Evolutionary conservation across 1,140 invertebrate species (phyloP).

Genomic region (Nilaparvata lugens): DNA sequence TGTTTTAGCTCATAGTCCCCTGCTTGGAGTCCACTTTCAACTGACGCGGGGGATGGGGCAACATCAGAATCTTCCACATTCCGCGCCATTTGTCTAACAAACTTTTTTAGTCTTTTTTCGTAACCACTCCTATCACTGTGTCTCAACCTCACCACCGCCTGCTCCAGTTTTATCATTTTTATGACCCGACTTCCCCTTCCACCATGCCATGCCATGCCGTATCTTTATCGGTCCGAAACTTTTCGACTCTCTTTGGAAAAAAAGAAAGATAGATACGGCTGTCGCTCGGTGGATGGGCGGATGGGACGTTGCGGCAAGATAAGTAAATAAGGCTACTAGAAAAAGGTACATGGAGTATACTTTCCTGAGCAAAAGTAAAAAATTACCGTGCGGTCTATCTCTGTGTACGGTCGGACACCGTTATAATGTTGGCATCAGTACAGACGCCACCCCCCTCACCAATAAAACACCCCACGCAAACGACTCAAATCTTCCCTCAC

Average conservation of each 20-base stretch:
- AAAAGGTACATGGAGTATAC: background rate
- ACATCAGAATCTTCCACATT: conserved; percentile 15
- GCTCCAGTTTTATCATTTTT: conserved; percentile 21
- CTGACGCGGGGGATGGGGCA: background rate
- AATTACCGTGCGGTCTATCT: too few relatives aligned
- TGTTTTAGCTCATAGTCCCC: background rate
- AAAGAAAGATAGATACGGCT: background rate
- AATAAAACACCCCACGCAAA: too few relatives aligned
- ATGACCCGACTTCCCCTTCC: conserved; percentile 18
- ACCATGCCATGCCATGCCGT: conserved; percentile 8
- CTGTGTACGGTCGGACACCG: too few relatives aligned
- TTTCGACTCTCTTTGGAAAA: conserved; percentile 10
- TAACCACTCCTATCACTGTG: background rate
- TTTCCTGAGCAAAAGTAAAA: too few relatives aligned
- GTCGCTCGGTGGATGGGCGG: background rate
- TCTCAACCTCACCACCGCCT: background rate
- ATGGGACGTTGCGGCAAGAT: conserved; percentile 1
- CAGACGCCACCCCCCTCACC: too few relatives aligned
- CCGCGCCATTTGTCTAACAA: conserved; percentile 22
- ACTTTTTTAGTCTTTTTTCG: conserved; percentile 15
- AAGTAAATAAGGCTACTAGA: conserved; percentile 15
- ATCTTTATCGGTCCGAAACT: conserved; percentile 15
- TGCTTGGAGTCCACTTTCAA: background rate
- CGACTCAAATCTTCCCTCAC: too few relatives aligned
- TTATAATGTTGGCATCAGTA: too few relatives aligned